These are phyloP conservation scores for Oncorhynchus keta DNA, from an alignment of 2,113 vertebrate species.

Conservation along the genomic window DNA sequence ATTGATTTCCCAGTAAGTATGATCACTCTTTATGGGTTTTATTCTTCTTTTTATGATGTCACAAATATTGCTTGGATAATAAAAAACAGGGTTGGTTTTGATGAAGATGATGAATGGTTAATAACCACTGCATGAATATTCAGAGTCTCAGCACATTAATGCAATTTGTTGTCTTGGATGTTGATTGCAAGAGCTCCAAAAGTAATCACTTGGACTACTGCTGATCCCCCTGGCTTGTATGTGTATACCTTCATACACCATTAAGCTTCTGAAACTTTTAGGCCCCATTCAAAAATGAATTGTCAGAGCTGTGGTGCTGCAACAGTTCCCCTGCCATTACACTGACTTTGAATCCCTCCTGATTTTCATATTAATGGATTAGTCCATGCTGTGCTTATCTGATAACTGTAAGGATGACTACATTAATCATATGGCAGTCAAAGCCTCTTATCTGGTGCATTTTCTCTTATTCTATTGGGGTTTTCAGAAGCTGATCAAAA, in stretches of 20 bases:
- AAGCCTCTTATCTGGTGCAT: constrained; percentile 57
- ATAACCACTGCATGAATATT: not conserved
- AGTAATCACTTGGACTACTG: not conserved
- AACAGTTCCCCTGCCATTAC: constrained; percentile 32
- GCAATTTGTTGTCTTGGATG: not conserved
- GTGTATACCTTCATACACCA: constrained; percentile 12
- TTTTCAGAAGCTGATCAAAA: constrained; percentile 72
- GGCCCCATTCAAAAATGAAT: constrained; percentile 43
- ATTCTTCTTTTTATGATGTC: no score
- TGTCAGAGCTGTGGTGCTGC: constrained; percentile 46
- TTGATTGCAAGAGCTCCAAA: not conserved
- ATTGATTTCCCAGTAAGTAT: not conserved
- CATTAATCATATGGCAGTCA: constrained; percentile 73
- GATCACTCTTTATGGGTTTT: no score
- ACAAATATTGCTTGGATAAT: no score
- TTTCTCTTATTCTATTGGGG: constrained; percentile 60
- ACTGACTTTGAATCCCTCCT: constrained; percentile 37
- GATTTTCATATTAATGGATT: constrained; percentile 73
- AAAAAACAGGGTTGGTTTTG: not conserved
- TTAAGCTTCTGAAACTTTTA: constrained; percentile 46
- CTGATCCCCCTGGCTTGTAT: not conserved
- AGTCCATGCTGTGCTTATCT: constrained; percentile 67
- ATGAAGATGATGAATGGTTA: not conserved
- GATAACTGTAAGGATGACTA: constrained; percentile 66
- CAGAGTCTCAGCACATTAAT: not conserved